Conservation (phyloP, 2,113 vertebrate genomes). For the Dipodomys spectabilis region DNA sequence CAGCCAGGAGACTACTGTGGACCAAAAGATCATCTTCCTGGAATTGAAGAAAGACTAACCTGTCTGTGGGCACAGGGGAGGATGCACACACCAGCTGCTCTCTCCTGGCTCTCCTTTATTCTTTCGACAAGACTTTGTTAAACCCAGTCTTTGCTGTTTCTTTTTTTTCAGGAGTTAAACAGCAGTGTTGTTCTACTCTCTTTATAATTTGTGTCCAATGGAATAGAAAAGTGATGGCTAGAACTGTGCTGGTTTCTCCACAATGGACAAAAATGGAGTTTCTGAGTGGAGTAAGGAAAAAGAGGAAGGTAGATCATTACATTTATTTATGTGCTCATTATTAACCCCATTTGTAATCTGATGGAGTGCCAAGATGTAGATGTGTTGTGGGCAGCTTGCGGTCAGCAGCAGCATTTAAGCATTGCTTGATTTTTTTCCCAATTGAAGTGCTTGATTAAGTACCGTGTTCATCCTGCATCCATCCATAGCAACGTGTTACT, state of each 20-base stretch:
- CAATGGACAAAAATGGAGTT: not conserved
- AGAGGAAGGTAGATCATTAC: not conserved
- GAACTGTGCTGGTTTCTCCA: too few species aligned
- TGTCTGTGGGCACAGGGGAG: not conserved
- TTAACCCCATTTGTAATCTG: not conserved
- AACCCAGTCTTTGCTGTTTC: not conserved
- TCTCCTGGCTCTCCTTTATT: not conserved
- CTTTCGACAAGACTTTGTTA: not conserved
- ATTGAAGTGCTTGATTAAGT: constrained; percentile 28
- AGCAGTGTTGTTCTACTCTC: not conserved
- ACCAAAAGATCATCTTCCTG: too few species aligned
- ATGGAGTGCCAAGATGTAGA: not conserved
- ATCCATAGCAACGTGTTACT: constrained; percentile 1
- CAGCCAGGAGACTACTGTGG: not conserved
- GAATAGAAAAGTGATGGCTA: not conserved
- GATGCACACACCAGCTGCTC: not conserved
- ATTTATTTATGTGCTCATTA: not conserved
- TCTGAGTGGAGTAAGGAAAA: not conserved
- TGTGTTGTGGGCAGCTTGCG: not conserved
- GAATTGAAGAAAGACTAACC: not conserved
- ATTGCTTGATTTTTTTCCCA: constrained; percentile 24
- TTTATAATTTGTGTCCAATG: not conserved
- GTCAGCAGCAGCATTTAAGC: constrained; percentile 27
- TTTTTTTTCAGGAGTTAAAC: not conserved
- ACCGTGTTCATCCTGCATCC: not conserved